Evolutionary conservation across 1,140 invertebrate species (phyloP).

Genomic region (Drosophila eugracilis): DNA sequence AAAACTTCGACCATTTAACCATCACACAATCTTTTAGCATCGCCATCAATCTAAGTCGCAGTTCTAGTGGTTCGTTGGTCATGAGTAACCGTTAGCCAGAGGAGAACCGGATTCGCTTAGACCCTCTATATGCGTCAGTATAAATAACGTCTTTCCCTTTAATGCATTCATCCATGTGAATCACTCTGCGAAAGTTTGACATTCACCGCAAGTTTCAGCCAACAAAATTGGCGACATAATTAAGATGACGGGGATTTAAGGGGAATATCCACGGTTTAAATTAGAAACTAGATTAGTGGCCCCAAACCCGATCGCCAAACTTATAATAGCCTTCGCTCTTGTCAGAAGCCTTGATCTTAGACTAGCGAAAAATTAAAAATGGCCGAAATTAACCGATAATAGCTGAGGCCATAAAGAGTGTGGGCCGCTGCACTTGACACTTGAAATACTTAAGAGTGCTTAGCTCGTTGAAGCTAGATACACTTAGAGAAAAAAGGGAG

Average conservation of each 20-base stretch:
- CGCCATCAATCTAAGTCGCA: conserved; percentile 29
- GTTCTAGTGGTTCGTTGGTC: conserved; percentile 18
- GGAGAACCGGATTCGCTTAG: conserved; percentile 55
- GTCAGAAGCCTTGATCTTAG: conserved; percentile 53
- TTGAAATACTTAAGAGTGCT: conserved; percentile 52
- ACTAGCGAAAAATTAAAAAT: conserved; percentile 29
- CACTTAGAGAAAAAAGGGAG: conserved; percentile 1
- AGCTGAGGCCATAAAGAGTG: conserved; percentile 42
- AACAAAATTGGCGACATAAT: conserved; percentile 5
- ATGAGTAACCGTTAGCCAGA: conserved; percentile 23
- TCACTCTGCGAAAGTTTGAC: conserved; percentile 50
- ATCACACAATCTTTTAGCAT: conserved; percentile 24
- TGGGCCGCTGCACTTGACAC: conserved; percentile 73
- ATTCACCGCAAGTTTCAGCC: conserved; percentile 10
- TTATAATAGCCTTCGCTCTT: conserved; percentile 11
- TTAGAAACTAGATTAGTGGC: conserved; percentile 36
- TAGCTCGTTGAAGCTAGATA: background rate
- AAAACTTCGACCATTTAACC: conserved; percentile 26
- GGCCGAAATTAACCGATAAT: conserved; percentile 35
- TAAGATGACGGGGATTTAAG: background rate
- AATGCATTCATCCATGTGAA: conserved; percentile 51
- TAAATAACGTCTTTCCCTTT: conserved; percentile 41
- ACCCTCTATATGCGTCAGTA: conserved; percentile 34
- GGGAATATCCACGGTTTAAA: conserved; percentile 26
- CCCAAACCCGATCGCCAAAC: conserved; percentile 3